These are phyloP conservation scores for Zaprionus inermis DNA, from an alignment of 1,140 invertebrate species.

Conservation along the genomic window DNA sequence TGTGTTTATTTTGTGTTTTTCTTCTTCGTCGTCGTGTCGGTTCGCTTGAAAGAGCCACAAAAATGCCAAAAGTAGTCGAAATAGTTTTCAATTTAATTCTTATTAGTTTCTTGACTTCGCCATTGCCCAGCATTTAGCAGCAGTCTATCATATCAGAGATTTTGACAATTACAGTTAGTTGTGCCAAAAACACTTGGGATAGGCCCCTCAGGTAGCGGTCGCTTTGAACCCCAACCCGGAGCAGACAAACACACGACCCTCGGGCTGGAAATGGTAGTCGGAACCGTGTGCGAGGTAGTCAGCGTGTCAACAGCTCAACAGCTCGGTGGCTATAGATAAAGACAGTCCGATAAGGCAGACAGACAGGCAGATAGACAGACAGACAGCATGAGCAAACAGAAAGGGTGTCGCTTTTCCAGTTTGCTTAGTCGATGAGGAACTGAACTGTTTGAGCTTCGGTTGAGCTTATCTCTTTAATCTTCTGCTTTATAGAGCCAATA, in stretches of 20 bases:
- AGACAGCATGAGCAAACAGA: conserved; percentile 24
- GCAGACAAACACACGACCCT: conserved; percentile 27
- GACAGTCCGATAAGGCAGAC: conserved; percentile 46
- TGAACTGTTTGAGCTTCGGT: no score
- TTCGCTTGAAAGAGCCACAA: conserved; percentile 50
- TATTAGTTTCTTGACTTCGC: conserved; percentile 48
- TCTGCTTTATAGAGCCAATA: no score
- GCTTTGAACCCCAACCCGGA: conserved; percentile 28
- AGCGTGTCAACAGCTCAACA: conserved; percentile 54
- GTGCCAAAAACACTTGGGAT: conserved; percentile 33
- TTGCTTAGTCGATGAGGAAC: conserved; percentile 19
- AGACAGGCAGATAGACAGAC: not conserved
- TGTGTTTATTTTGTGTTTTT: conserved; percentile 62
- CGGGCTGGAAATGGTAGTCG: conserved; percentile 41
- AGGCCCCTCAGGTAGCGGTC: conserved; percentile 25
- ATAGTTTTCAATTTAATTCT: conserved; percentile 77
- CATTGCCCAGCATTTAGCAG: conserved; percentile 11
- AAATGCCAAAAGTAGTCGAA: conserved; percentile 45
- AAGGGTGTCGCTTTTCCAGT: conserved; percentile 23
- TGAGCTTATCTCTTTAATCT: not conserved
- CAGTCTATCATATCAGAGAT: conserved; percentile 5
- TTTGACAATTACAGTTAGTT: conserved; percentile 38
- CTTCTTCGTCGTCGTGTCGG: conserved; percentile 45
- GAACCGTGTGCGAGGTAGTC: conserved; percentile 16
- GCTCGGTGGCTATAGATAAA: conserved; percentile 40